Base-by-base conservation (phyloP, 53 echinoderm and acorn worm species). In the Paelopatides confundens region DNA sequence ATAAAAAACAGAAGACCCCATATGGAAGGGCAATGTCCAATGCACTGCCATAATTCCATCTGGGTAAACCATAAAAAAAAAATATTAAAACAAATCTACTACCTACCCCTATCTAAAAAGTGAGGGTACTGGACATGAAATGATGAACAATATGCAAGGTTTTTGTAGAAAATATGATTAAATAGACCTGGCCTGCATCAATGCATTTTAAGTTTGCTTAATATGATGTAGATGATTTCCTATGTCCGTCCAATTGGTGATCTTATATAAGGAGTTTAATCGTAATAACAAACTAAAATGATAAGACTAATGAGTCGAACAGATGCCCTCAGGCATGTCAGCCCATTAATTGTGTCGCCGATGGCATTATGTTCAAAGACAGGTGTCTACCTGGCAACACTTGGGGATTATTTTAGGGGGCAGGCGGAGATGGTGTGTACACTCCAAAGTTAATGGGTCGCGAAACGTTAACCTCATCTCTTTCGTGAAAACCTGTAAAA, bases 301-400 rank as follows among this genome's bases (percentile, higher is more conserved):
- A 27, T 24, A 24, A 21, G 23, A 26, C 15, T 74, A 46, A 74
- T 47, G 74, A 74, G 74, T n/a, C 39, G 39, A 74, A 40, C 74
- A 74, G 18, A 39, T n/a, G 24, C 40, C 18, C 8, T 15, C 31
- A 2, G 5, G 39, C 17, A 27, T 74, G 15, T 27, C 74, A 24
- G 39, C 46, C 33, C 21, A 21, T 46, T 74, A 74, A 74, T 74
- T 74, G 36, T 39, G 74, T 74, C 74, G 39, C 74, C 74, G 46
- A 8, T 40, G 40, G 74, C 74, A 74, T 74, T 74, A 74, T 27
- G 74, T 39, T 23, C 74, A 32, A 74, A 39, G 74, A 40, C 39
- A 74, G 74, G 47, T 74, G 74, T 74, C 74, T 74, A 0, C 17
- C 21, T 39, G 74, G 46, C 46, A 40, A 46, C 27, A 74, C 58